Base-by-base conservation (phyloP, 2,797 vertebrate genomes). In the Chelon labrosus region DNA sequence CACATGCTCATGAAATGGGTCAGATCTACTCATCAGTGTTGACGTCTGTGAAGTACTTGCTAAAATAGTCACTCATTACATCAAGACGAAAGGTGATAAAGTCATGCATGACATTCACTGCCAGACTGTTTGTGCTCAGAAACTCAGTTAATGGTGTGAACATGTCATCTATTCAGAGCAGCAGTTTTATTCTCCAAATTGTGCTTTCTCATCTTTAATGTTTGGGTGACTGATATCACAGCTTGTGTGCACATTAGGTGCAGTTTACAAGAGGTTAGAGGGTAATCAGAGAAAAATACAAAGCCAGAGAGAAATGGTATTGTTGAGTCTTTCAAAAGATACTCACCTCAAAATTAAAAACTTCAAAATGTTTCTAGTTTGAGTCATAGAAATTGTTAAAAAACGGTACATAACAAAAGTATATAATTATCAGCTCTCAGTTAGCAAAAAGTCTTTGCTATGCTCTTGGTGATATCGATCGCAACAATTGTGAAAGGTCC, bases 41-140 rank as follows among this genome's bases (percentile, higher is more conserved):
- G 84, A 92, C 66, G 81, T 85, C 80, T 76, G 66, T 73, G 62
- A 79, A 79, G 81, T 84, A 81, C 83, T 77, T 75, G 84, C 80
- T 75, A 73, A 85, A 83, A 64, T 62, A 77, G 49, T 77, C 67
- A 77, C 49, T 81, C 59, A 25, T 20, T 87, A 70, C 69, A 74
- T 62, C 61, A 78, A 42, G 70, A 86, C 77, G 73, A 78, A 88
- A 86, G 70, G 70, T 53, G 75, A 77, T 79, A 73, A 79, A 76
- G 81, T 89, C 83, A 87, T 67, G 65, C 31, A 41, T 4, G 22
- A 63, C 25, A 35, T 65, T 80, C 52, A 57, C 72, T 54, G 51
- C 16, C 68, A 76, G 60, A 73, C 20, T 74, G 63, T 55, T 73
- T 59, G 51, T 73, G 72, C 50, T 49, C 35, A 70, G 52, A 81